phyloP scores from a whole-genome alignment of 1,140 invertebrate genomes.

The Dreissena rostriformis region DNA sequence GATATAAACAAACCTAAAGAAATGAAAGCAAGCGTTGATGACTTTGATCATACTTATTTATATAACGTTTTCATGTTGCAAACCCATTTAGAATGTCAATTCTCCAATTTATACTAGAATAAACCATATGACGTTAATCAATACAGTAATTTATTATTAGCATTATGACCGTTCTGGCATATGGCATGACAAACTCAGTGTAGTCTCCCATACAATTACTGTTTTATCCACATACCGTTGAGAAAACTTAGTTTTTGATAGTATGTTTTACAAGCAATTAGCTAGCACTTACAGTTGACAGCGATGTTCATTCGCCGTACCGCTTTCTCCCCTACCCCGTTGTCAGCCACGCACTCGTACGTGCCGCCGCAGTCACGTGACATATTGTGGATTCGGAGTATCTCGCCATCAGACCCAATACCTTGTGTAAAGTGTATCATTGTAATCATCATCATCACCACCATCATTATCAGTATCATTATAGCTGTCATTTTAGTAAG shows the following conservation, averaged over 20 bases:
- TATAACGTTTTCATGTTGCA: no score
- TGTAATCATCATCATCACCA: no score
- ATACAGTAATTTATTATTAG: no score
- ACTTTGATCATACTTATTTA: no score
- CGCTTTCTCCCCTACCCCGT: conserved; percentile 70
- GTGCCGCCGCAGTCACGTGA: conserved; percentile 72
- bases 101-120: no score
- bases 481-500: no score
- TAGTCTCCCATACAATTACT: neutral
- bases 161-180: neutral
- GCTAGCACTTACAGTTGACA: conserved; percentile 67
- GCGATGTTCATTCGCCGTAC: conserved; percentile 69
- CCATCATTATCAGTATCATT: no score
- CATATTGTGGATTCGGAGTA: conserved; percentile 74
- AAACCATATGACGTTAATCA: no score
- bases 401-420: conserved; percentile 66
- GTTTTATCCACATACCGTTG: neutral
- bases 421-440: conserved; percentile 42
- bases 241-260: neutral
- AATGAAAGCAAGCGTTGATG: no score
- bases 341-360: conserved; percentile 76
- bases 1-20: no score
- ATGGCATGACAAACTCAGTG: neutral
- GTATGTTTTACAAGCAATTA: no score
- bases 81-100: no score